Percentiles rank a stretch among this genome's conserved stretches.
These are phyloP conservation scores for Scaeva pyrastri DNA, from an alignment of 2,888 invertebrate genomes.

Conservation along the genomic window DNA sequence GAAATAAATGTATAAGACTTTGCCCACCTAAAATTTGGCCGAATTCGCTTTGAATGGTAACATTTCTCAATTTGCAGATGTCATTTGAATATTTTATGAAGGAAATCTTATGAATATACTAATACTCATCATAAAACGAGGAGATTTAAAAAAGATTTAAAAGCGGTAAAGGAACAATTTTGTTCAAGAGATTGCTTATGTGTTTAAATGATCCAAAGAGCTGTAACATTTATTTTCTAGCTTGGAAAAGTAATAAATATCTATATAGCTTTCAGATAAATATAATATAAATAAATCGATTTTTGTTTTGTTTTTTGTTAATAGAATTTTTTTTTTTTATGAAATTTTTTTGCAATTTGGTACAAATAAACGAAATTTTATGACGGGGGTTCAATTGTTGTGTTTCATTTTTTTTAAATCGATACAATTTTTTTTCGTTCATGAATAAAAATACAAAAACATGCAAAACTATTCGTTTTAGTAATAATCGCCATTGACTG, in stretches of 20 bases:
- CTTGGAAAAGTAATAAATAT: neutral
- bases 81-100: slow-evolving; percentile 44
- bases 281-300: too few relatives aligned
- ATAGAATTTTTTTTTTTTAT: neutral
- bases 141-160: slow-evolving; percentile 15
- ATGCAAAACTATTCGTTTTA: too few relatives aligned
- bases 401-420: too few relatives aligned
- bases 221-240: neutral
- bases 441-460: too few relatives aligned
- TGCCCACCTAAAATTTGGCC: slow-evolving; percentile 8
- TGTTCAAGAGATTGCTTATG: neutral
- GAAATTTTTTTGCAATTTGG: neutral
- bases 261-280: neutral
- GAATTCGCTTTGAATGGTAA: slow-evolving; percentile 4
- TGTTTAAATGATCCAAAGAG: neutral
- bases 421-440: too few relatives aligned
- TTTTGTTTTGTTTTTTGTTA: too few relatives aligned
- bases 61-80: slow-evolving; percentile 22
- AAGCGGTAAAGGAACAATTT: neutral
- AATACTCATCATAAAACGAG: slow-evolving; percentile 13
- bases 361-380: too few relatives aligned
- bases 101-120: slow-evolving; percentile 16
- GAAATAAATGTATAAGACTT: slow-evolving; percentile 7
- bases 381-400: too few relatives aligned
- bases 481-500: too few relatives aligned